Conservation (phyloP, 1,140 invertebrate species). For the Pectinophora gossypiella region DNA sequence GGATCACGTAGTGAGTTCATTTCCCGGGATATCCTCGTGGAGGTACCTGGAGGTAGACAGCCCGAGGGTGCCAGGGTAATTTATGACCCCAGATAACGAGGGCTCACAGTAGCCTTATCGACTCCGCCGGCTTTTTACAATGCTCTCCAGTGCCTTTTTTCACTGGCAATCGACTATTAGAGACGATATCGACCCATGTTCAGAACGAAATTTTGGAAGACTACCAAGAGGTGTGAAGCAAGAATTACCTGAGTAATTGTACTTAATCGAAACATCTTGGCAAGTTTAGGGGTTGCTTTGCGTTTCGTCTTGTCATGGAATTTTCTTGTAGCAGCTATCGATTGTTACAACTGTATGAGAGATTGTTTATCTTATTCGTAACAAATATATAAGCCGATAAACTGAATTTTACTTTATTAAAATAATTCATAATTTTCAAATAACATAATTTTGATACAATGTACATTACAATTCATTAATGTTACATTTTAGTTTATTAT, state of each 20-base stretch:
- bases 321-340: too few relatives aligned
- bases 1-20: slow-evolving; percentile 69
- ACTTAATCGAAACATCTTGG: background rate
- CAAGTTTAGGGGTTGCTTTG: background rate
- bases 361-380: too few relatives aligned
- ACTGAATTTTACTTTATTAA: too few relatives aligned
- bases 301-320: too few relatives aligned
- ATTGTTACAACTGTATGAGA: too few relatives aligned
- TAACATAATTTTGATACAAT: too few relatives aligned
- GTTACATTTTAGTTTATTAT: too few relatives aligned
- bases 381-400: too few relatives aligned
- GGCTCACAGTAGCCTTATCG: slow-evolving; percentile 66
- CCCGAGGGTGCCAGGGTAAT: slow-evolving; percentile 65
- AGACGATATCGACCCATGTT: slow-evolving; percentile 46
- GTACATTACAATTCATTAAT: too few relatives aligned
- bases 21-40: slow-evolving; percentile 47
- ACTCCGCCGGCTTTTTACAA: slow-evolving; percentile 55
- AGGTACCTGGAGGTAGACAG: slow-evolving; percentile 43
- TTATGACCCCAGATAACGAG: slow-evolving; percentile 71
- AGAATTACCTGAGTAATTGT: background rate
- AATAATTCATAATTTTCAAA: too few relatives aligned
- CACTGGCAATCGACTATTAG: slow-evolving; percentile 61
- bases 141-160: slow-evolving; percentile 54
- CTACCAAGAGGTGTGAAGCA: background rate
- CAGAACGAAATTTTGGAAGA: background rate